phyloP scores from a whole-genome alignment of 2,113 vertebrate species.

The Myotis davidii region DNA sequence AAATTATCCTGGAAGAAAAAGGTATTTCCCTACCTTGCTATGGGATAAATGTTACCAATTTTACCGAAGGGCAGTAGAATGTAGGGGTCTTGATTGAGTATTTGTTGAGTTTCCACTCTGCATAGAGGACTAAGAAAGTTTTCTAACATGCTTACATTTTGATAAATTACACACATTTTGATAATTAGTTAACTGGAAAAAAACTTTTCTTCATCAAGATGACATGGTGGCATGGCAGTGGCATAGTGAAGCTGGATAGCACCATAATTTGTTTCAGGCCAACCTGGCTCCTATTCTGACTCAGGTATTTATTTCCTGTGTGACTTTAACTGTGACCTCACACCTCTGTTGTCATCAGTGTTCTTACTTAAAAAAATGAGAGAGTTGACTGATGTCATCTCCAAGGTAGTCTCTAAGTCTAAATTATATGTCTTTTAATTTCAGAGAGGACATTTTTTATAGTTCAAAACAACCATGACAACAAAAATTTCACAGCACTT shows the following conservation, averaged over 20 bases:
- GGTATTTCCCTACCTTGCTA: neutral
- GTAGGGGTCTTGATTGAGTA: neutral
- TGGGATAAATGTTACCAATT: neutral
- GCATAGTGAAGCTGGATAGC: neutral
- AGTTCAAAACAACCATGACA: neutral
- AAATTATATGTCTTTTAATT: neutral
- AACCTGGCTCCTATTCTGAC: neutral
- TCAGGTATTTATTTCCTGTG: no score
- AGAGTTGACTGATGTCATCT: neutral
- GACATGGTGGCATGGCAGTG: neutral
- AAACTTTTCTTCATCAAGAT: neutral
- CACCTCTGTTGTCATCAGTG: neutral
- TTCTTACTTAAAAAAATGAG: neutral
- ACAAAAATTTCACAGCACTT: neutral
- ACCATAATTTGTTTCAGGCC: neutral
- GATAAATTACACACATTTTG: neutral
- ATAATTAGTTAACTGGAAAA: neutral
- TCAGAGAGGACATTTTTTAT: neutral
- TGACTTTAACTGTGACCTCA: neutral
- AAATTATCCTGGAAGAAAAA: constrained; percentile 21
- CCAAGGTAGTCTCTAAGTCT: neutral
- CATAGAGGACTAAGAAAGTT: neutral
- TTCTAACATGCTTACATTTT: neutral
- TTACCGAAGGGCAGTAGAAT: neutral
- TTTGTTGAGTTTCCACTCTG: neutral